Percentiles rank a stretch among this genome's conserved stretches.
phyloP scores from a whole-genome alignment of 2,113 vertebrate species.

The Aplodontia rufa region DNA sequence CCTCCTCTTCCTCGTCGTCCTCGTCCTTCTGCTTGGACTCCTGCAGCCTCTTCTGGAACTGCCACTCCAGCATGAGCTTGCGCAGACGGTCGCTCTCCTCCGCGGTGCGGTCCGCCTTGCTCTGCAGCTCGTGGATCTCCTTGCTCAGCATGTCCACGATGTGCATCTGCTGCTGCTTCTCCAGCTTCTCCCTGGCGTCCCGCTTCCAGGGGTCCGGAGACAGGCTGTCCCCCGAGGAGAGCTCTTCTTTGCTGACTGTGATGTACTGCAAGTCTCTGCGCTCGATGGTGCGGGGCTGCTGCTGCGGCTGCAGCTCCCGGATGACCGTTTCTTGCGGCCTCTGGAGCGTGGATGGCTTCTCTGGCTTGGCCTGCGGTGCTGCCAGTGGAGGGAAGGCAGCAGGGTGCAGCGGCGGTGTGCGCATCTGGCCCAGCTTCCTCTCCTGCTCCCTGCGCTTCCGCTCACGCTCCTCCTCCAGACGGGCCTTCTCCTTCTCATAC shows the following conservation, averaged over 20 bases:
- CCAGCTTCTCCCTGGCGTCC: slow-evolving; percentile 96
- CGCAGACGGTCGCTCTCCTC: slow-evolving; percentile 97
- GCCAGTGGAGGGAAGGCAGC: slow-evolving; percentile 78
- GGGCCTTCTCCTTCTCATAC: slow-evolving; percentile 99
- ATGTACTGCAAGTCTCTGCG: slow-evolving; percentile 96
- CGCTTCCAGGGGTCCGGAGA: slow-evolving; percentile 99
- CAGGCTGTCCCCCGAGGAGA: slow-evolving; percentile 93
- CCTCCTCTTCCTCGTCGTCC: slow-evolving; percentile 97
- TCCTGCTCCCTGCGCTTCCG: slow-evolving; percentile 96
- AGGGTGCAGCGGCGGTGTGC: slow-evolving; percentile 82
- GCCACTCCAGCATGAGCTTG: slow-evolving; percentile 99
- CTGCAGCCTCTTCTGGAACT: slow-evolving; percentile 98
- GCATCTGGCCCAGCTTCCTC: slow-evolving; percentile 95
- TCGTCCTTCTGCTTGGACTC: slow-evolving; percentile 97
- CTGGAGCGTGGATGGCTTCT: slow-evolving; percentile 89
- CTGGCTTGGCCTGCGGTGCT: slow-evolving; percentile 80
- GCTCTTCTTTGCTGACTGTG: slow-evolving; percentile 95
- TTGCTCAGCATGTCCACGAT: slow-evolving; percentile 97
- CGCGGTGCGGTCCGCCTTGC: slow-evolving; percentile 91
- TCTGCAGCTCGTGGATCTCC: slow-evolving; percentile 97
- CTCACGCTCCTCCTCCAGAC: slow-evolving; percentile 97
- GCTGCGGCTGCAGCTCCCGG: slow-evolving; percentile 95
- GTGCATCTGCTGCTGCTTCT: slow-evolving; percentile 98
- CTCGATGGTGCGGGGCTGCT: slow-evolving; percentile 98
- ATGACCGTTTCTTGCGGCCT: slow-evolving; percentile 95